Base-by-base conservation (phyloP, 2,113 vertebrate species). In the Pyxicephalus adspersus region DNA sequence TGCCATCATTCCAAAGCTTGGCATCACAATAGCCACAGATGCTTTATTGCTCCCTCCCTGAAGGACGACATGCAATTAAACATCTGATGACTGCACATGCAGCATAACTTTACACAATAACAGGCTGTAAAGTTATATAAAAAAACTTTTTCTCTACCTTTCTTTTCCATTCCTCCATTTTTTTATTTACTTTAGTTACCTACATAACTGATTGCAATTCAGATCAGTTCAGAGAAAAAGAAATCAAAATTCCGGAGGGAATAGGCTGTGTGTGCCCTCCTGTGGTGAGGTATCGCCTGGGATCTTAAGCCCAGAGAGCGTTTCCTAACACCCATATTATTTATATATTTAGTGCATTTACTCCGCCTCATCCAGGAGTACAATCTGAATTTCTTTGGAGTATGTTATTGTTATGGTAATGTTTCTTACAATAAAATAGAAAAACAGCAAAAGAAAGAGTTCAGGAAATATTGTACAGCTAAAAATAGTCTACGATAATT, bases 1-100 rank as follows among this genome's bases (percentile, higher is more conserved):
- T 18, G 29, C 28, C 15, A 45, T 75, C 28, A 45, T 57, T 31
- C n/a, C 16, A 4, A 6, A 34, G 20, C 55, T 61, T 75, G 72
- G 72, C 55, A 75, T 34, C 57, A 34, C 13, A 25, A 23, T 75
- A 29, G 45, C 20, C n/a, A 38, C 72, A 75, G 72, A 75, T 75
- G 72, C 51, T 74, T 74, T 60, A 74, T 74, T 57, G 71, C 52
- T 58, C 28, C 11, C 26, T 74, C 54, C 54, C 55, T 20, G 22
- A 74, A 58, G 29, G 55, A 58, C 26, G n/a, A 52, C 51, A 45
- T 54, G 45, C 38, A 71, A 71, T 71, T 71, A 72, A 72, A 28
- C 25, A 72, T 72, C 45, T 72, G 45, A 72, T 29, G 51, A 28
- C 23, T 72, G 34, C 13, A 72, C 45, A 55, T 22, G 51, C 51